Conservation (phyloP, 1,140 invertebrate genomes). For the Calycopis cecrops region DNA sequence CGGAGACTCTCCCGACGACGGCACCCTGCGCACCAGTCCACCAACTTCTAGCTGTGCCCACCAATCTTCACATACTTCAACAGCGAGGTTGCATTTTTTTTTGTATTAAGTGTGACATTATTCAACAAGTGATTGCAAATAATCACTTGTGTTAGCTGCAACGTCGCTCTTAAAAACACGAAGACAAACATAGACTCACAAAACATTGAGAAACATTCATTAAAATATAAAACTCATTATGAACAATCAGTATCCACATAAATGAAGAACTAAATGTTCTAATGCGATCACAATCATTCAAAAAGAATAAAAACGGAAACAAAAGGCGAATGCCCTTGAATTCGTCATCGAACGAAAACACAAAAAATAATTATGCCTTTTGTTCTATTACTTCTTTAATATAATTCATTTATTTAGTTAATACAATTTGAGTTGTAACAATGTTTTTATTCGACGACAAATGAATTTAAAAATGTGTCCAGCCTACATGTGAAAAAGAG, state of each 20-base stretch:
- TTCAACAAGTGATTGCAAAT: neutral
- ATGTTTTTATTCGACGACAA: conserved; percentile 39
- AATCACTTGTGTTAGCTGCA: conserved; percentile 27
- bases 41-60: conserved; percentile 46
- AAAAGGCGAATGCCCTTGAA: conserved; percentile 48
- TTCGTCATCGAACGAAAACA: conserved; percentile 39
- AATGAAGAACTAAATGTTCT: conserved; percentile 51
- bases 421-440: neutral
- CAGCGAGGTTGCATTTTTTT: conserved; percentile 42
- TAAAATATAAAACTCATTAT: conserved; percentile 50
- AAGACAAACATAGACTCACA: conserved; percentile 41
- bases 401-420: neutral
- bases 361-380: no score
- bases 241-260: conserved; percentile 57
- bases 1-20: conserved; percentile 79
- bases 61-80: conserved; percentile 36
- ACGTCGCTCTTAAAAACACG: conserved; percentile 34
- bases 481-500: conserved; percentile 40
- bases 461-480: conserved; percentile 38
- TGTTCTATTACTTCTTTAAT: no score
- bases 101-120: neutral
- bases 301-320: conserved; percentile 55
- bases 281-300: conserved; percentile 66
- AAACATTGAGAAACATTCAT: conserved; percentile 61
- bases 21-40: conserved; percentile 72